Evolutionary conservation across 1,140 invertebrate species (phyloP), one percentile per base, ranked within the genome.

Genomic region (Copidosoma floridanum): DNA sequence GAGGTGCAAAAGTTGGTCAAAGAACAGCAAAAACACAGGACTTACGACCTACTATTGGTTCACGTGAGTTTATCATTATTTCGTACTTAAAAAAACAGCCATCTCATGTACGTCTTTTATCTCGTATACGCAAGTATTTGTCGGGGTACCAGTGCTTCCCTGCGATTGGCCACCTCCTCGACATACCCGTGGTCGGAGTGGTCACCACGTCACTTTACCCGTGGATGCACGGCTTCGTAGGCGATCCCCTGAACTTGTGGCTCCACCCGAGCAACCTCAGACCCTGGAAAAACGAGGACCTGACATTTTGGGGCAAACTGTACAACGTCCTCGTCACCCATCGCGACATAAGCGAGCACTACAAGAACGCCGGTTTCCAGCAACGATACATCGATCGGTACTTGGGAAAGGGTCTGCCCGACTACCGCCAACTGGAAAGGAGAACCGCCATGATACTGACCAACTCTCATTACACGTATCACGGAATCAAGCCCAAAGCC

Each of bases 191-290:
- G 5, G 80, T 87, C 16, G 84, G 83, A 2, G 66, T 87, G 1
- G 79, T 83, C 50, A 82, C 84, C 14, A 84, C 81, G 35, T 82
- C 82, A 29, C 77, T 83, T 21, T 75, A 84, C 41, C 83, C 83
- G 1, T 86, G 83, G 84, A 73, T 85, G 0, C 84, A 85, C 46
- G 81, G 83, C 35, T 82, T 83, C 63, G 67, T 85, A 20, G 85
- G 82, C 3, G 85, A 85, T 67, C 83, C 85, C 1, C 79, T 84
- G 23, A 83, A 81, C 23, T 77, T 83, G 0, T 78, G 85, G 2
- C 82, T 84, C 12, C 12, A 6, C 6, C 29, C 29, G 6, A 32
- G 12, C 12, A 8, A 6, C 6, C 6, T 8, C 6, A 8, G 6
- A 6, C 6, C 6, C 12, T 32, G 6, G 12, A 32, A 6, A 12